Base-by-base conservation (phyloP, 2,888 invertebrate species). In the Epinotia brunnichana region DNA sequence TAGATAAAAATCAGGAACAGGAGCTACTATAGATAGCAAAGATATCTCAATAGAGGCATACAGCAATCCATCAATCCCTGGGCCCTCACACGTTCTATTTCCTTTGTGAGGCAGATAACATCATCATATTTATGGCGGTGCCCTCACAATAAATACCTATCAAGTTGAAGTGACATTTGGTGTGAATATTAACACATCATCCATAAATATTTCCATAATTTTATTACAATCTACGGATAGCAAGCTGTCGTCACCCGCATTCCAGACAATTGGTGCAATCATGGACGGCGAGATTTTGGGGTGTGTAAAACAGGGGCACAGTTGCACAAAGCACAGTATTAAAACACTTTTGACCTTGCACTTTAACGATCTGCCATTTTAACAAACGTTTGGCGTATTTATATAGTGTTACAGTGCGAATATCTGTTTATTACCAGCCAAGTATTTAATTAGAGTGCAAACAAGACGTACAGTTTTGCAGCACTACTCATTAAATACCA, bases 261-360 rank as follows among this genome's bases (percentile, higher is more conserved):
- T 82, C 83, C 83, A 86, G 84, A 92, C 92, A 93, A 93, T 93
- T 93, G 92, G 88, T 87, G 91, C 91, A 92, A 92, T 93, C 92
- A 92, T 92, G 90, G 84, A 82, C 90, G 90, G 90, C 88, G 90
- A 91, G 90, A 92, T 93, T 92, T 92, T 83, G 88, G 91, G 90
- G 86, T 85, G 88, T 85, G 86, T 88, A 87, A 83, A 87, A 86
- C 86, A 87, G 63, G 48, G 39, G 3, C 68, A 69, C 69, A 73
- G 73, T 69, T 10, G 63, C 35, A 3, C 53, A 17, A 24, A 39
- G 15, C 5, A 48, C 69, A 69, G 72, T 63, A 71, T n/a, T 15
- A 29, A 59, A 71, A 41, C 21, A 56, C 15, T 15, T 15, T 17
- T 67, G 67, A 56, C 62, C 72, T 72, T 67, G 67, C 56, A 56